Base-by-base conservation (phyloP, 2,888 invertebrate species). In the Autographa gamma region DNA sequence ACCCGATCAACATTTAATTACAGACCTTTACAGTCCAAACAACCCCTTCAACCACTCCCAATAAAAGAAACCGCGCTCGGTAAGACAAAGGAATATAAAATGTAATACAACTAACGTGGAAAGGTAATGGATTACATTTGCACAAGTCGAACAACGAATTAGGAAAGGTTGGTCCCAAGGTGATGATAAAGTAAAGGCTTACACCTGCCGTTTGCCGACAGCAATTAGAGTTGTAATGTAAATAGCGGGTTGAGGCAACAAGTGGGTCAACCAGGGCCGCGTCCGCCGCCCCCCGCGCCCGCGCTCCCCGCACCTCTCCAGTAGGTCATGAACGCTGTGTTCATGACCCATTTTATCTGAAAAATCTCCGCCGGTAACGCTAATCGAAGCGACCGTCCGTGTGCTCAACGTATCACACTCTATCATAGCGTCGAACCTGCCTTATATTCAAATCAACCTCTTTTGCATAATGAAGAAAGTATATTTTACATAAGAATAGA, bases 301-400 rank as follows among this genome's bases (percentile, higher is more conserved):
- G 31, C 80, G 54, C 78, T 71, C 80, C 79, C 73, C 74, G 77
- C 79, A 76, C 74, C 82, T 81, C 79, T 73, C 80, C 75, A 85
- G 72, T 90, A 89, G 95, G 95, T 94, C 95, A 94, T 93, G 95
- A 95, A 90, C 94, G 76, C 86, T 80, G 78, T 90, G 94, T 90
- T 95, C 95, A 93, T 95, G 95, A 95, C 95, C 95, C 88, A 95
- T 89, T 94, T 95, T 92, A 91, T 91, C 90, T 90, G 86, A 86
- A 87, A 91, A 91, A 92, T 90, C 89, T 87, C 85, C 81, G 81
- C 79, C 80, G 77, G 80, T 74, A 71, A 73, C 66, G 74, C 71
- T 74, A 76, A 88, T 85, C 86, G 85, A 85, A 86, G 71, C 71
- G 80, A 74, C 79, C 77, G 77, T 70, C 76, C 79, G 73, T 77